Evolutionary conservation across 2,888 invertebrate genomes (phyloP).

Genomic region (Drosophila histrio): DNA sequence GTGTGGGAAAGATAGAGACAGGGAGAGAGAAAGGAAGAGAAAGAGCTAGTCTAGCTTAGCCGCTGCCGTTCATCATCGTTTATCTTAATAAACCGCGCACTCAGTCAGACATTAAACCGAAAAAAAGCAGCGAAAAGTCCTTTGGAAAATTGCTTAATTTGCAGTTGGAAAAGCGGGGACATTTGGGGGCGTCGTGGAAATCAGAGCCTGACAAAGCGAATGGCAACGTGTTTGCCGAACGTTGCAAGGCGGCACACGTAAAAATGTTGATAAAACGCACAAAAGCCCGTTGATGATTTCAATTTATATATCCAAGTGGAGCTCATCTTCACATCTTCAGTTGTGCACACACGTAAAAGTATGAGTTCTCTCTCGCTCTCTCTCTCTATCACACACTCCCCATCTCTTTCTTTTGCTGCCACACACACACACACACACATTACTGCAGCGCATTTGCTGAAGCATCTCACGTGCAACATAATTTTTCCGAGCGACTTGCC

Average conservation of each 20-base stretch:
- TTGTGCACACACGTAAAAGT: conserved; percentile 49
- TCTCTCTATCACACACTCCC: conserved; percentile 3
- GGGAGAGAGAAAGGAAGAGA: neutral
- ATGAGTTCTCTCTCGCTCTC: neutral
- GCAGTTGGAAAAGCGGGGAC: conserved; percentile 57
- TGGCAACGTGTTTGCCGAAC: conserved; percentile 53
- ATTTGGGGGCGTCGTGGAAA: conserved; percentile 35
- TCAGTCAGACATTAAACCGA: conserved; percentile 75
- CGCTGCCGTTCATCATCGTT: conserved; percentile 76
- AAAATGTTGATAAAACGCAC: conserved; percentile 81
- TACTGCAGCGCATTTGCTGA: conserved; percentile 72
- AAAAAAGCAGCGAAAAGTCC: conserved; percentile 72
- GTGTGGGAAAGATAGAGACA: neutral
- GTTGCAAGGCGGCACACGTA: conserved; percentile 64
- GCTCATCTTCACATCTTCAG: conserved; percentile 78
- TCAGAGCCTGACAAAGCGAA: conserved; percentile 61
- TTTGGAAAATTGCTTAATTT: conserved; percentile 75
- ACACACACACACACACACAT: conserved; percentile 24
- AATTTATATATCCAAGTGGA: conserved; percentile 80
- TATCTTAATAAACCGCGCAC: conserved; percentile 79
- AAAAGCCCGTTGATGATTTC: conserved; percentile 80
- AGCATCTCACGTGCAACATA: conserved; percentile 83
- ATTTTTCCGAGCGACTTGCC: conserved; percentile 82
- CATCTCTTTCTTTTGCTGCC: too few species aligned
- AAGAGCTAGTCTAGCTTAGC: conserved; percentile 37